These are phyloP conservation scores for Oscheius sp. DNA, from an alignment of 1,140 invertebrate genomes.

Conservation along the genomic window DNA sequence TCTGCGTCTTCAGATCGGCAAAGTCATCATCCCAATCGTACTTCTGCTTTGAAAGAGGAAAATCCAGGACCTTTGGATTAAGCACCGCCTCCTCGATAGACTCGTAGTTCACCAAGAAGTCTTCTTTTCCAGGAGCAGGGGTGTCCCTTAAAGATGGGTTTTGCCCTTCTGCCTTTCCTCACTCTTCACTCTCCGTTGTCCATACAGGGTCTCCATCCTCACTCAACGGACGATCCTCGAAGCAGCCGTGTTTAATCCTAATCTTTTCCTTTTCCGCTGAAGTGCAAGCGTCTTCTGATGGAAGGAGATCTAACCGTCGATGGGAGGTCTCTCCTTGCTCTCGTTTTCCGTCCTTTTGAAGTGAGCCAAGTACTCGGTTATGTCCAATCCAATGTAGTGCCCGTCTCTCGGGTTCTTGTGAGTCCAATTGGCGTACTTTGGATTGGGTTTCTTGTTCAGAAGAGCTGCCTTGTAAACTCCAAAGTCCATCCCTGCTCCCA, in stretches of 20 bases:
- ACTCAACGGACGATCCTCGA: background rate
- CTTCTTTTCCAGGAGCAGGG: background rate
- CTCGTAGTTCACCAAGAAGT: background rate
- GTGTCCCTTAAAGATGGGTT: no score
- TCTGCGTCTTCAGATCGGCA: background rate
- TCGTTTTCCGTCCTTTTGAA: background rate
- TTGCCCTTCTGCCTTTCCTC: no score
- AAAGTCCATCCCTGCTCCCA: background rate
- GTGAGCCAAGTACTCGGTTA: background rate
- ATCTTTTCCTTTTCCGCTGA: no score
- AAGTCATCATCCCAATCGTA: background rate
- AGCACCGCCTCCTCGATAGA: background rate
- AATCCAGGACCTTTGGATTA: background rate
- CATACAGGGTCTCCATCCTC: background rate
- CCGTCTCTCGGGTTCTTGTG: background rate
- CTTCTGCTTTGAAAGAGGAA: background rate
- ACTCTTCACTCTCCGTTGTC: background rate
- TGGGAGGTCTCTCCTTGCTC: background rate
- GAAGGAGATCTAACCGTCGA: no score
- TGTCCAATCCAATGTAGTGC: background rate
- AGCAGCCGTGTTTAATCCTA: background rate
- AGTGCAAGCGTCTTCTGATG: no score
- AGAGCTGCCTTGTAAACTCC: background rate
- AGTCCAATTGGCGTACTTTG: background rate
- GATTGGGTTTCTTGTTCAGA: background rate